Evolutionary conservation across 2,797 vertebrate genomes (phyloP).

Genomic region (Paguma larvata): DNA sequence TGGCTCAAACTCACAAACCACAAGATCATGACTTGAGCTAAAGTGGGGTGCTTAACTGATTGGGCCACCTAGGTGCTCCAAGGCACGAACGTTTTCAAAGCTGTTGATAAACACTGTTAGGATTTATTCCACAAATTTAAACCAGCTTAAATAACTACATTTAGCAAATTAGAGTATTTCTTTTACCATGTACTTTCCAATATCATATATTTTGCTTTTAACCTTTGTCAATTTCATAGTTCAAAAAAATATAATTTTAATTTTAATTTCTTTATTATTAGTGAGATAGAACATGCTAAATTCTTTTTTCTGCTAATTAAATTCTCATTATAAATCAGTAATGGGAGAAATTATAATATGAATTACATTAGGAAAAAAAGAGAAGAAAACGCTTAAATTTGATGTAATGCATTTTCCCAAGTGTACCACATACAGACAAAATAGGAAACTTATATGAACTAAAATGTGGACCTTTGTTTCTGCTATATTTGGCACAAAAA

Average conservation of each 20-base stretch:
- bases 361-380: background rate
- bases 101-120: conserved; percentile 15
- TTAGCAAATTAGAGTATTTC: background rate
- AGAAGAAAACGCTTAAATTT: conserved; percentile 6
- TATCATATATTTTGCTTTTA: conserved; percentile 3
- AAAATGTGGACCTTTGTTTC: background rate
- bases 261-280: conserved; percentile 42
- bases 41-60: too few species aligned
- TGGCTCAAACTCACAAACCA: too few species aligned
- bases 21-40: too few species aligned
- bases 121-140: background rate
- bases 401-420: conserved; percentile 29
- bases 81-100: background rate
- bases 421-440: background rate
- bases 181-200: background rate
- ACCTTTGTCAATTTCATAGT: conserved; percentile 27
- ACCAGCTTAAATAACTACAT: background rate
- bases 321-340: conserved; percentile 44
- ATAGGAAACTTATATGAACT: background rate
- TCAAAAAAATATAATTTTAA: conserved; percentile 22
- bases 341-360: conserved; percentile 5
- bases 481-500: background rate
- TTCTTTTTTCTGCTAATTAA: conserved; percentile 55
- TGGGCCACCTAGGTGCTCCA: background rate
- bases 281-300: background rate